These are phyloP conservation scores for Brassicogethes aeneus DNA, from an alignment of 2,888 invertebrate species.

Conservation along the genomic window DNA sequence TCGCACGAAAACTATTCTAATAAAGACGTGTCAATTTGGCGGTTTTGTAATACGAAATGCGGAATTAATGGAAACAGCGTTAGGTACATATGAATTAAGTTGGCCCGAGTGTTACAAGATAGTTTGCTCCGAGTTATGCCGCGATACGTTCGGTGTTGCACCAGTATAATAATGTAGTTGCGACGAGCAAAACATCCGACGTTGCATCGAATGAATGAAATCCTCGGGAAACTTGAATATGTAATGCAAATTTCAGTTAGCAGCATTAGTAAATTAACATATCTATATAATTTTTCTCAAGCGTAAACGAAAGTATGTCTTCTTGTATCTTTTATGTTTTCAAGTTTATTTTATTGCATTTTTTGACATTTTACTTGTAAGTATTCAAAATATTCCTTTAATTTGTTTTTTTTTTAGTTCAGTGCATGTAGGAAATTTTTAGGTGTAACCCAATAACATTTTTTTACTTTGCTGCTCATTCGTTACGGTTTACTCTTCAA, in stretches of 20 bases:
- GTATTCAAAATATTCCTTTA: too few relatives aligned
- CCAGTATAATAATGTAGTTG: neutral
- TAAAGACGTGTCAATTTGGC: neutral
- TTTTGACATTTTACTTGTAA: too few relatives aligned
- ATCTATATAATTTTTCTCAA: neutral
- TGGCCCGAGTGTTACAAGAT: neutral
- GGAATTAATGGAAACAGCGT: neutral
- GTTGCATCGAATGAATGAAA: neutral
- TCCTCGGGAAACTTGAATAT: constrained; percentile 1
- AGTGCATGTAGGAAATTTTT: too few relatives aligned
- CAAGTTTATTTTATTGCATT: too few relatives aligned
- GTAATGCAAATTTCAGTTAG: neutral
- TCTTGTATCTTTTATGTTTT: too few relatives aligned
- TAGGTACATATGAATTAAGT: neutral
- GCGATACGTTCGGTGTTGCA: neutral
- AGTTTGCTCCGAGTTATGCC: neutral
- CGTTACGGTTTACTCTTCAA: too few relatives aligned
- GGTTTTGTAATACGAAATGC: neutral
- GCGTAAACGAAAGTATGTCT: too few relatives aligned
- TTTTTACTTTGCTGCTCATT: too few relatives aligned
- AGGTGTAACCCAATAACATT: too few relatives aligned
- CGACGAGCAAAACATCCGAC: neutral
- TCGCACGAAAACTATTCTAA: neutral
- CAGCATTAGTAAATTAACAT: neutral
- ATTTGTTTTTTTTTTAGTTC: too few relatives aligned